Evolutionary conservation across 1,140 invertebrate species (phyloP).

Genomic region (Drosophila leontia): DNA sequence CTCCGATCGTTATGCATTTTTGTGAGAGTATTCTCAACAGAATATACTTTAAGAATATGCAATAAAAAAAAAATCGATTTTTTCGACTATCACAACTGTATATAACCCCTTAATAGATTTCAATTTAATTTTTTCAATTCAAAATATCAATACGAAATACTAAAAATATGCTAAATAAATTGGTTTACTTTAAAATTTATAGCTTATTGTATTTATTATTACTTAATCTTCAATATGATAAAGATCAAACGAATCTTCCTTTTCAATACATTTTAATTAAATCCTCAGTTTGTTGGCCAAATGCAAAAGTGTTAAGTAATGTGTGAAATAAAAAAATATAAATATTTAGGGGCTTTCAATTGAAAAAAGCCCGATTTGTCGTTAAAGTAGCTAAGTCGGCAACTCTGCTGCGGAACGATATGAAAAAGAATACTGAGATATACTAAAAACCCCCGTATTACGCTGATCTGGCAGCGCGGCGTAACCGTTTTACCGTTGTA

Average conservation of each 20-base stretch:
- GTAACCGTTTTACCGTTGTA: not conserved
- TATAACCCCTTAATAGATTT: not conserved
- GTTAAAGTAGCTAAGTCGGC: not conserved
- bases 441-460: not conserved
- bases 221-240: too few relatives aligned
- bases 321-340: not conserved
- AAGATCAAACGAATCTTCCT: too few relatives aligned
- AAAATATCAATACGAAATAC: not conserved
- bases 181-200: not conserved
- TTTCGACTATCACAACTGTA: too few relatives aligned
- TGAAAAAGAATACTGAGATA: slow-evolving; percentile 7
- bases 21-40: too few relatives aligned
- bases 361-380: not conserved
- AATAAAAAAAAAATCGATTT: too few relatives aligned
- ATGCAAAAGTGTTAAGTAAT: too few relatives aligned
- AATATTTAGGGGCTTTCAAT: not conserved
- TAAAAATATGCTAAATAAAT: not conserved
- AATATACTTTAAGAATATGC: too few relatives aligned
- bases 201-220: too few relatives aligned
- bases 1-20: too few relatives aligned
- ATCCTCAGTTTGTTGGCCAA: too few relatives aligned
- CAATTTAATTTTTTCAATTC: too few relatives aligned
- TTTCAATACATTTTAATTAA: too few relatives aligned
- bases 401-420: not conserved
- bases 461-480: slow-evolving; percentile 7